Evolutionary conservation across 2,888 invertebrate species (phyloP), one percentile per base, ranked within the genome.

Genomic region (Troilus luridus): DNA sequence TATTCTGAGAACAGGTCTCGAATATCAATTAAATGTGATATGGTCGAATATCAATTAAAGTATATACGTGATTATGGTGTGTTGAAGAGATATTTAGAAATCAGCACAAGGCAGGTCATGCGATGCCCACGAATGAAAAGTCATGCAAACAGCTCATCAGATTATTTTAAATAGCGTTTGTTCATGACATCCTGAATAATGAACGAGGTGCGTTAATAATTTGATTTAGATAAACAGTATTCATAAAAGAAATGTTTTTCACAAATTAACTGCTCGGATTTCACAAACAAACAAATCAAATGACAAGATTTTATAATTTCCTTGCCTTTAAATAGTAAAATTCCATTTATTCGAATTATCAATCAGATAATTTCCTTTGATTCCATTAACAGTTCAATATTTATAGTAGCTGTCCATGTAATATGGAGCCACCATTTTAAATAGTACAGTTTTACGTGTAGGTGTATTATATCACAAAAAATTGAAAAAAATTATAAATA

Each of bases 101-200:
- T 77, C 72, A 77, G 27, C 72, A 77, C 72, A 41, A 9, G 1
- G 17, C 7, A 8, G 41, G 72, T 41, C 72, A 77, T 77, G 72
- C 27, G 24, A 77, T 9, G 72, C 21, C 72, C 72, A 77, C 27
- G 72, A 12, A 17, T 6, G 72, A 77, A 41, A 19, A 77, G 72
- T 77, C 72, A 77, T 77, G 72, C 72, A 77, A 77, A 17, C 72
- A 41, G 8, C 41, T 41, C 72, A 77, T 77, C 72, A 41, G 72
- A 77, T 77, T 41, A 77, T 77, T 77, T 77, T 41, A 77, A 41
- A 77, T 77, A 19, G 72, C 72, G 72, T 77, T 77, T 77, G 27
- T 77, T 77, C 72, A 77, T 77, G 72, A 77, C 19, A 77, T 41
- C 41, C 27, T 77, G 27, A 77, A 77, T 77, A 77, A 77, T 41